Evolutionary conservation across 1,140 invertebrate species (phyloP).

Genomic region (Contarinia nasturtii): DNA sequence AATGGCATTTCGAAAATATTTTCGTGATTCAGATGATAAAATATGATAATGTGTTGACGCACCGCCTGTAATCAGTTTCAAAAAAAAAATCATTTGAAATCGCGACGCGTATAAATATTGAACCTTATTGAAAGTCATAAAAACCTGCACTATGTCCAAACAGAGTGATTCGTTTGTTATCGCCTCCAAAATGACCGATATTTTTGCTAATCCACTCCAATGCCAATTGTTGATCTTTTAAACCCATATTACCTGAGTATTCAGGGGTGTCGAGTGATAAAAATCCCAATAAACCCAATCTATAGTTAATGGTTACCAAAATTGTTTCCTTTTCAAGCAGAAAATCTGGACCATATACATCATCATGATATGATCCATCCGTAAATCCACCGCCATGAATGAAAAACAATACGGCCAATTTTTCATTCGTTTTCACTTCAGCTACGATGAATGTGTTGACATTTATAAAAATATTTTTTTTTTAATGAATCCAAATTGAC

Average conservation of each 20-base stretch:
- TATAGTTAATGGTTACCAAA: slow-evolving; percentile 46
- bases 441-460: neutral
- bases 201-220: slow-evolving; percentile 36
- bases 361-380: slow-evolving; percentile 27
- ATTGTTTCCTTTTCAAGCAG: slow-evolving; percentile 41
- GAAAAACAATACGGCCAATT: slow-evolving; percentile 34
- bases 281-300: slow-evolving; percentile 39
- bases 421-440: neutral
- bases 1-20: neutral
- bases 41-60: neutral
- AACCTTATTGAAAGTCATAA: too few species aligned
- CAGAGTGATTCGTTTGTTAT: slow-evolving; percentile 29
- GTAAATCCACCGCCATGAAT: slow-evolving; percentile 43
- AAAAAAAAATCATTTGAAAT: neutral
- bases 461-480: neutral
- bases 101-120: too few species aligned
- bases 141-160: slow-evolving; percentile 30
- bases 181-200: slow-evolving; percentile 31
- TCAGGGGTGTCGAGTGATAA: slow-evolving; percentile 29
- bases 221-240: slow-evolving; percentile 39
- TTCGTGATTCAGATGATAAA: neutral
- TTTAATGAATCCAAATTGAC: too few species aligned
- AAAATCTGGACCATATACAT: slow-evolving; percentile 40
- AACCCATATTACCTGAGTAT: slow-evolving; percentile 35
- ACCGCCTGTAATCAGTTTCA: neutral